Conservation (phyloP, 23 tunicate genomes). For the Ciona savignyi region DNA sequence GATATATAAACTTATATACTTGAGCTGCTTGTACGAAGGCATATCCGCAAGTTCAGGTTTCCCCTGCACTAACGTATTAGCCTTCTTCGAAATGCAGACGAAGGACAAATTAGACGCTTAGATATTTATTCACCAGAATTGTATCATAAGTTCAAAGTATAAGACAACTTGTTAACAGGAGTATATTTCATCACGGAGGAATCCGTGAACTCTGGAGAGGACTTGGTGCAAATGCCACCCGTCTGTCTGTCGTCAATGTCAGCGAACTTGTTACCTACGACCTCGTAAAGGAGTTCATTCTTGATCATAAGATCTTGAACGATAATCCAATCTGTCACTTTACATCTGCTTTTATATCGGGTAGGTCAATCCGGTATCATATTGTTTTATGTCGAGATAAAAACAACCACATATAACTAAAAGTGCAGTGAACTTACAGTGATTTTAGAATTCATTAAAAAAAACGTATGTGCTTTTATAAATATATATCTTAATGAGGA, state of each 20-base stretch:
- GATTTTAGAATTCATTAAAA: no score
- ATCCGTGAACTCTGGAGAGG: constrained; percentile 81
- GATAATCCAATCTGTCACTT: constrained; percentile 82
- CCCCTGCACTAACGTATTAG: not conserved
- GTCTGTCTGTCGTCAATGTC: constrained; percentile 77
- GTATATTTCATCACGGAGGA: constrained; percentile 30
- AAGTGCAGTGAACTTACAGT: no score
- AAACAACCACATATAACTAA: no score
- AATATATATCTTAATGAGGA: no score
- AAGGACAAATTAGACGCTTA: no score
- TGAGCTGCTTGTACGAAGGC: no score
- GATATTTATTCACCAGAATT: no score
- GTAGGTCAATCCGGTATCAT: no score
- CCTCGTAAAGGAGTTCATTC: constrained; percentile 65
- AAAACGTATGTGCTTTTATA: no score
- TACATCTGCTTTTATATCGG: constrained; percentile 74
- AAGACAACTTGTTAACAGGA: not conserved
- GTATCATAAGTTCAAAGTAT: not conserved
- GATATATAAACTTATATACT: no score
- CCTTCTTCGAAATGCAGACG: no score
- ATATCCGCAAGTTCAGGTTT: not conserved
- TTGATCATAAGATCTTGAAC: constrained; percentile 43
- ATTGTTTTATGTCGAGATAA: no score
- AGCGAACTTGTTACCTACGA: constrained; percentile 94
- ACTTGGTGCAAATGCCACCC: constrained; percentile 51